Percentiles rank a stretch among this genome's conserved stretches.
These are phyloP conservation scores for Palythoa caribaeorum DNA, from an alignment of 92 coral and sea anemone species.

Conservation along the genomic window DNA sequence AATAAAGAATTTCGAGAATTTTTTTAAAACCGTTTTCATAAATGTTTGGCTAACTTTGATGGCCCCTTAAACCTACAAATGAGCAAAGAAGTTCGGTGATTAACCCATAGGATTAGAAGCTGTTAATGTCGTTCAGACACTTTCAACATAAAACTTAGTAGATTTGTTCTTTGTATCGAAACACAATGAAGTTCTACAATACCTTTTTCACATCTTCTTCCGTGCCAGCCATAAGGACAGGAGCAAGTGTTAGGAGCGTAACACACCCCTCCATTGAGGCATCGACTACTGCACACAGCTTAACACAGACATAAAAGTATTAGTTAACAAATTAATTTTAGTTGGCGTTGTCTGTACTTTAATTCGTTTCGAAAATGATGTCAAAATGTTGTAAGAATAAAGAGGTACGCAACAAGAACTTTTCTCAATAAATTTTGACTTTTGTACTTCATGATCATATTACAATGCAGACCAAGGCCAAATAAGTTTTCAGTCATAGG, in stretches of 20 bases:
- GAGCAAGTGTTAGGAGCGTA: conserved; percentile 85
- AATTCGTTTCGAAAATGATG: too few relatives aligned
- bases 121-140: neutral
- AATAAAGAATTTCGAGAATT: neutral
- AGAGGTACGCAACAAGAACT: too few relatives aligned
- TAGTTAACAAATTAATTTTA: neutral
- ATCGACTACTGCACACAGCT: conserved; percentile 85
- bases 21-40: too few relatives aligned
- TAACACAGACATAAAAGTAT: neutral
- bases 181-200: neutral
- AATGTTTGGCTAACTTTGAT: too few relatives aligned
- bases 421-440: too few relatives aligned
- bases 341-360: too few relatives aligned
- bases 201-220: conserved; percentile 89
- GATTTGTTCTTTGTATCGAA: neutral
- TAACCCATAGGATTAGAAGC: neutral
- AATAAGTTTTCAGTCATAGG: too few relatives aligned
- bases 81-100: neutral
- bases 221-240: conserved; percentile 89
- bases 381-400: too few relatives aligned
- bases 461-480: too few relatives aligned
- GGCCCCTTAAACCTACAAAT: too few relatives aligned
- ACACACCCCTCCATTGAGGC: conserved; percentile 82
- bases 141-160: too few relatives aligned
- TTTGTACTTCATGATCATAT: too few relatives aligned